Evolutionary conservation across 2,797 vertebrate species (phyloP), one percentile per base, ranked within the genome.

Genomic region (Phoeniculus purpureus): DNA sequence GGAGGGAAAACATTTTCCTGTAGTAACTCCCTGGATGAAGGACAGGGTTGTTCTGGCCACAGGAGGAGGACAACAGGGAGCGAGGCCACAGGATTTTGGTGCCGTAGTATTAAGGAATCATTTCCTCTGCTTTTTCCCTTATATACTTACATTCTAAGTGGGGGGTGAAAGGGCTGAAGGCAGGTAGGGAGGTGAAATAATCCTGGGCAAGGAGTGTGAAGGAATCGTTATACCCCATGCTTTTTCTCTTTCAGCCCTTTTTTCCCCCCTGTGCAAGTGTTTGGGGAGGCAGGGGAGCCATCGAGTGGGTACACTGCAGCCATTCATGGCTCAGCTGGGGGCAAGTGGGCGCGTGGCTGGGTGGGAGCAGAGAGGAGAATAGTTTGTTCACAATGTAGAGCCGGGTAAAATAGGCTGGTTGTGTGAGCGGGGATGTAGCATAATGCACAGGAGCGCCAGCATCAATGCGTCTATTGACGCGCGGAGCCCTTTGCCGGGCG

Each of bases 241-340:
- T 87, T 87, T 3, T 60, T 43, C 9, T 62, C 54, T 82, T 34
- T 9, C 0, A 15, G 23, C 14, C 17, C 45, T 8, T 62, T 43
- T 23, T 45, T 23, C 15, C n/a, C 62, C 45, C 45, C 21, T 7
- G 52, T 6, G 17, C 16, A 73, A 94, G 86, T 25, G 79, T 83
- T 81, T 83, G 11, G 32, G 55, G 71, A 89, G 95, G 95, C 94
- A 72, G 95, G 92, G 94, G 94, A 62, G 89, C 70, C 23, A 77
- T 84, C 45, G 15, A 79, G 70, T 65, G 4, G 64, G 31, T 15
- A 97, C 97, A 98, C 96, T 97, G 94, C 5, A 10, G 80, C 96
- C 95, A 97, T 97, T 98, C 97, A 97, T 86, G 65, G 85, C 72
- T 80, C 70, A 8, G 92, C 60, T 68, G 92, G 79, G 92, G 87